Evolutionary conservation across 64 coral and sea anemone genomes (phyloP).

Genomic region (Stichodactyla helianthus): DNA sequence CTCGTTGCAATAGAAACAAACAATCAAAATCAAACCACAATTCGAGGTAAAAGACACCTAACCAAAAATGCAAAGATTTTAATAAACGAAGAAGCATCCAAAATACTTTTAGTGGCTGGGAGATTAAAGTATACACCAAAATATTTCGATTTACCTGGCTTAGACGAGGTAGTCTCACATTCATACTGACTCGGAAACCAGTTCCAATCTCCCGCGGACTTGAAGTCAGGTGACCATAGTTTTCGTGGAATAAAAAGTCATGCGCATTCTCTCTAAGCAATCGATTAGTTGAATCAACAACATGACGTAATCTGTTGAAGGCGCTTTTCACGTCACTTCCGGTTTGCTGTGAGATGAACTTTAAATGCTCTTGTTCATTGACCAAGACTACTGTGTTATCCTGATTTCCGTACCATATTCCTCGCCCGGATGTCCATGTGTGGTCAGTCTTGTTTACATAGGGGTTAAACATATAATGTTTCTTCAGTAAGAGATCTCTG

Average conservation of each 20-base stretch:
- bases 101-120: too few species aligned
- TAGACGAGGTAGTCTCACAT: slow-evolving; percentile 21
- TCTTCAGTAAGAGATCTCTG: not conserved
- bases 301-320: not conserved
- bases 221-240: slow-evolving; percentile 36
- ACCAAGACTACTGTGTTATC: not conserved
- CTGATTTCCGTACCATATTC: not conserved
- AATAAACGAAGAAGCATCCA: too few species aligned
- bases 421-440: slow-evolving; percentile 19
- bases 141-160: not conserved
- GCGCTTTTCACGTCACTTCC: slow-evolving; percentile 10
- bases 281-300: not conserved
- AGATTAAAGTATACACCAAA: too few species aligned
- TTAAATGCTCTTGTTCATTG: slow-evolving; percentile 41
- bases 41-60: too few species aligned
- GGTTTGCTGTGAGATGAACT: slow-evolving; percentile 15
- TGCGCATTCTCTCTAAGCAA: slow-evolving; percentile 2
- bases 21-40: too few species aligned
- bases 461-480: slow-evolving; percentile 12
- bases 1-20: too few species aligned
- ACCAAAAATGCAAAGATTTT: too few species aligned
- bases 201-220: slow-evolving; percentile 37
- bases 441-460: not conserved
- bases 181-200: slow-evolving; percentile 32
- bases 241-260: not conserved